Conservation (phyloP, 2,888 invertebrate genomes). For the Morinoia aosen region DNA sequence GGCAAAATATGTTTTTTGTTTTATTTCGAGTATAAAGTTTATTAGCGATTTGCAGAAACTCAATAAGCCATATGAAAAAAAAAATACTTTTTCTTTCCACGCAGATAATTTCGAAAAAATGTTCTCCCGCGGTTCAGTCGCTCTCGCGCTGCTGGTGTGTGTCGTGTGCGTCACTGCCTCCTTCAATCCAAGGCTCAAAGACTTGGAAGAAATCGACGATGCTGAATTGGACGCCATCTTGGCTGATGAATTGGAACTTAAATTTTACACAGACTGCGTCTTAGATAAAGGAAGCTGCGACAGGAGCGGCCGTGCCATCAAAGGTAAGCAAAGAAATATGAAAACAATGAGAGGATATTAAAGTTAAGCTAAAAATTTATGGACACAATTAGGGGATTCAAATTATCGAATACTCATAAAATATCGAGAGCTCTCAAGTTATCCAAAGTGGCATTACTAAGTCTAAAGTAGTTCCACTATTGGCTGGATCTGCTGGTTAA, state of each 20-base stretch:
- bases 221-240: conserved; percentile 9
- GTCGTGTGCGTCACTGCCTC: neutral
- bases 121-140: neutral
- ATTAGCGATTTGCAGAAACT: neutral
- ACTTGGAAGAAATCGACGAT: conserved; percentile 1
- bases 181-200: neutral
- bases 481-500: too few species aligned
- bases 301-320: conserved; percentile 28
- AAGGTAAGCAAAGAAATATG: neutral
- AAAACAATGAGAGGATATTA: neutral
- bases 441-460: too few species aligned
- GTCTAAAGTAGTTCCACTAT: too few species aligned
- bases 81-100: neutral
- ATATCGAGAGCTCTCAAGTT: too few species aligned
- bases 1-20: too few species aligned
- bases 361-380: too few species aligned
- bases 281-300: conserved; percentile 41
- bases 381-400: too few species aligned
- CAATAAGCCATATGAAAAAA: neutral
- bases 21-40: too few species aligned
- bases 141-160: neutral
- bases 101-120: neutral
- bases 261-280: conserved; percentile 44
- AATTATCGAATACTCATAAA: too few species aligned
- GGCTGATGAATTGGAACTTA: neutral